Evolutionary conservation across 2,113 vertebrate genomes (phyloP), one percentile per base, ranked within the genome.

Genomic region (Rutilus rutilus): DNA sequence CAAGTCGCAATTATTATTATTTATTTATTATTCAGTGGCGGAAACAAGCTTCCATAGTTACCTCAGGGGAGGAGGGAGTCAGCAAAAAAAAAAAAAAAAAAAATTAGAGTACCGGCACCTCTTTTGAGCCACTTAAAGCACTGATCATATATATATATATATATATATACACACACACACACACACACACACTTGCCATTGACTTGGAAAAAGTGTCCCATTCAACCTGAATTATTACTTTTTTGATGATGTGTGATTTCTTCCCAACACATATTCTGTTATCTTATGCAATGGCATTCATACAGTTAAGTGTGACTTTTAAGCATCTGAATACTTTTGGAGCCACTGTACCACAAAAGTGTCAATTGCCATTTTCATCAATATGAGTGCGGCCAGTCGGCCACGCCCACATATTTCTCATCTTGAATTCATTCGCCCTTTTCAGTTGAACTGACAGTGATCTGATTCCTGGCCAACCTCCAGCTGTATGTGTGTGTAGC

Each of bases 401-500:
- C 52, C 52, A 82, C 21, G 27, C 9, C 1, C 25, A 54, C 14
- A 73, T 52, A 83, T 59, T 39, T 71, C 52, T 57, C 65, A 73
- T 73, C 65, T 83, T 57, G 47, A 83, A 57, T 25, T 73, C 0
- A 69, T 69, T 82, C 25, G 69, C 60, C 23, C 45, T n/a, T 21
- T 59, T 73, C 67, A 25, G 50, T n/a, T 73, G 81, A 83, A 54
- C 81, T 73, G 81, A 69, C 64, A 73, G 81, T 57, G 45, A 83
- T 73, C 50, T 83, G 81, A 83, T 83, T 67, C 67, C 67, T 73
- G 81, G 81, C 50, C 67, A 59, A 23, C 67, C n/a, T 83, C 67
- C 79, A 67, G 79, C 19, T 50, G 5, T 12, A 87, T 42, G 25
- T 47, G 78, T 64, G 39, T 80, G 54, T 39, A 79, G 50, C 15